Percentiles rank a stretch among this genome's conserved stretches.
Conservation (phyloP, 2,797 vertebrate species). For the Nyctibius grandis region DNA sequence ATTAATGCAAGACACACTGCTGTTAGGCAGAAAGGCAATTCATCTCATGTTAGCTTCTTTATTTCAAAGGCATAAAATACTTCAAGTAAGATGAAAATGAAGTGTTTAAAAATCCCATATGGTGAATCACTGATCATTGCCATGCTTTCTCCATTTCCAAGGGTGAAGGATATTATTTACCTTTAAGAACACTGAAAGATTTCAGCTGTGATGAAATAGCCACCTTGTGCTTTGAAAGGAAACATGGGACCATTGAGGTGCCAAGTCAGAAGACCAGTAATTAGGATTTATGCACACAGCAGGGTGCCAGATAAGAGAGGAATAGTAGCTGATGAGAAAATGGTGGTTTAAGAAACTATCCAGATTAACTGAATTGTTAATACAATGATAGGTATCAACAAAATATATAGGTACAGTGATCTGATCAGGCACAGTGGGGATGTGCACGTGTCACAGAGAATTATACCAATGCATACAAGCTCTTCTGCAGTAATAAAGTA, state of each 20-base stretch:
- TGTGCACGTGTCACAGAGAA: background rate
- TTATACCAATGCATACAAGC: background rate
- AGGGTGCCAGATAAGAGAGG: background rate
- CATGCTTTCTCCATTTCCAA: conserved; percentile 35
- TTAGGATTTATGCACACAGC: background rate
- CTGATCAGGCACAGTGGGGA: background rate
- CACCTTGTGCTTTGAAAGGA: background rate
- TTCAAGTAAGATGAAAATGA: conserved; percentile 41
- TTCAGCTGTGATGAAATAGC: conserved; percentile 44
- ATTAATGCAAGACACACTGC: conserved; percentile 20
- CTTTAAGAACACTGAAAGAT: conserved; percentile 42
- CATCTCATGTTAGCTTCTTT: conserved; percentile 5
- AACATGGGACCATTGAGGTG: background rate
- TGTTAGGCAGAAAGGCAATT: conserved; percentile 10
- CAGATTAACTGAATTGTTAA: background rate
- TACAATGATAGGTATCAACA: background rate
- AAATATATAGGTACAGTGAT: background rate
- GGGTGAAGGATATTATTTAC: conserved; percentile 39
- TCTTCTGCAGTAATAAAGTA: conserved; percentile 3
- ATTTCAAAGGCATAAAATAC: conserved; percentile 31
- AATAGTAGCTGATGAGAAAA: conserved; percentile 15
- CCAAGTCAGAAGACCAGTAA: conserved; percentile 7
- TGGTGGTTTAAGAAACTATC: background rate
- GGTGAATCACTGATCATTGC: conserved; percentile 27
- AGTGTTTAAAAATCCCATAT: conserved; percentile 36